Conservation (phyloP, 1,140 invertebrate species). For the Pseudomyrmex dendroicus region DNA sequence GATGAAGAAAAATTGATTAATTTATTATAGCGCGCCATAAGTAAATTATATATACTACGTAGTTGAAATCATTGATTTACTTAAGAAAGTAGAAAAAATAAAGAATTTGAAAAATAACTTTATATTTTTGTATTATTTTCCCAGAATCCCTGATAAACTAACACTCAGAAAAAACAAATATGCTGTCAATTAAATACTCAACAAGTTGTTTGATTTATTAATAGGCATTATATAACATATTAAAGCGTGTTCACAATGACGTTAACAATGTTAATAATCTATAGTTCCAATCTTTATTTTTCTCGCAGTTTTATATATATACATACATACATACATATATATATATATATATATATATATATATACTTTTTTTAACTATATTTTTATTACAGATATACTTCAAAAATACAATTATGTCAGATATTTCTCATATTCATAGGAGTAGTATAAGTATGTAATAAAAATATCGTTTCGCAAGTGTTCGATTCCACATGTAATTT, state of each 20-base stretch:
- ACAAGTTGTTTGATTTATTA: conserved; percentile 43
- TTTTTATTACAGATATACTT: conserved; percentile 72
- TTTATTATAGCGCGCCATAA: conserved; percentile 77
- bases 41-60: conserved; percentile 79
- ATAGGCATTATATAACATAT: conserved; percentile 33
- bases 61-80: conserved; percentile 80
- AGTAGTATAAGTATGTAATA: conserved; percentile 68
- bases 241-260: conserved; percentile 32
- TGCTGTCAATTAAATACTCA: conserved; percentile 26
- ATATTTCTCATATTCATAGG: conserved; percentile 67
- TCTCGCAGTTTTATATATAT: conserved; percentile 8
- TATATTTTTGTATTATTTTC: conserved; percentile 59
- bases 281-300: conserved; percentile 42
- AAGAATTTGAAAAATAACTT: conserved; percentile 78
- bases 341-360: too few relatives aligned
- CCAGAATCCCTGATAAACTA: not conserved
- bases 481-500: conserved; percentile 57
- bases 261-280: conserved; percentile 60
- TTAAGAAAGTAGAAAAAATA: conserved; percentile 82
- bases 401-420: conserved; percentile 72
- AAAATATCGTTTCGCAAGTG: conserved; percentile 71
- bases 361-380: conserved; percentile 59
- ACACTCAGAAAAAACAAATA: conserved; percentile 18
- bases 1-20: conserved; percentile 73
- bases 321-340: too few relatives aligned